Base-by-base conservation (phyloP, 2,113 vertebrate genomes). In the Daubentonia madagascariensis region DNA sequence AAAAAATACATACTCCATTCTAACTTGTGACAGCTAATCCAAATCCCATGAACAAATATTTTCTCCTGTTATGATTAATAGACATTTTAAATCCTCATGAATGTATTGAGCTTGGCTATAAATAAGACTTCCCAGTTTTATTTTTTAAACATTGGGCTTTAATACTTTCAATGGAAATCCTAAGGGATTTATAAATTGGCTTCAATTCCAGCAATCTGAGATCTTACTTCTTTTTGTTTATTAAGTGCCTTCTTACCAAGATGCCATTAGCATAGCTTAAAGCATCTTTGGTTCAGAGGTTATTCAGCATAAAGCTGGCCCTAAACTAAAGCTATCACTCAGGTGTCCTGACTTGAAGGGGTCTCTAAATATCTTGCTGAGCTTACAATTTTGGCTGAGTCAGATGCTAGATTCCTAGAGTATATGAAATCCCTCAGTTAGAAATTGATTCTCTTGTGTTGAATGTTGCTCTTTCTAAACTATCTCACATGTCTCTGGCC, bases 221-320 rank as follows among this genome's bases (percentile, higher is more conserved):
- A 67, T 95, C 75, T 88, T 45, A 91, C 48, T 98, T 98, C 83
- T 90, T 97, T 98, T 95, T 75, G 70, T 92, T 92, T 68, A 75
- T 75, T 75, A 94, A 76, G 28, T 20, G 43, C 48, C 22, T 83
- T 89, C 68, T 90, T 89, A 67, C 57, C 84, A 40, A 87, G 79
- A 59, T 12, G 48, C 59, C 20, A 87, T 65, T 80, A 90, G 54
- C 28, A 2, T 25, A 86, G 61, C 30, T 72, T 86, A 63, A 96
- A 88, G 48, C 43, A 17, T 96, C 83, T 86, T 96, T 97, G 89
- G 16, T 96, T 89, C 85, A 93, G 85, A 96, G 80, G 80, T 59
- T 52, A 22, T 54, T 76, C 57, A 68, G 6, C 50, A 85, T 87
- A 76, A 91, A 63, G n/a, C 68, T 94, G 85, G 68, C 94, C 98